Percentiles rank a stretch among this genome's conserved stretches.
Evolutionary conservation across 1,140 invertebrate genomes (phyloP).

Genomic region (Galleria mellonella): DNA sequence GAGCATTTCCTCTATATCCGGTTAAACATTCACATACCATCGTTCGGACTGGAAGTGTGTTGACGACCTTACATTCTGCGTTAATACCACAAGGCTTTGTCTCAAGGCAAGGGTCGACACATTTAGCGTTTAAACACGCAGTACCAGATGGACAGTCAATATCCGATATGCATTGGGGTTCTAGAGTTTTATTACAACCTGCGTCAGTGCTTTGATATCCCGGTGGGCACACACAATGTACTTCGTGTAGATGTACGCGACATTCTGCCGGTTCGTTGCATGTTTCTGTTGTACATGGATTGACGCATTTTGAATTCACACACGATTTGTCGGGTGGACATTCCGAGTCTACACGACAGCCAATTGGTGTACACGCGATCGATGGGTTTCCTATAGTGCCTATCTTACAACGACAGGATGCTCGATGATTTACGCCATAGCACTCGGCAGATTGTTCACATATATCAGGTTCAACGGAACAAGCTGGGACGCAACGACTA

Average conservation of each 20-base stretch:
- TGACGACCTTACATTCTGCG: constrained; percentile 85
- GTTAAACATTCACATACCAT: constrained; percentile 93
- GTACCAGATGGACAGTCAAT: constrained; percentile 87
- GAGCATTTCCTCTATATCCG: constrained; percentile 88
- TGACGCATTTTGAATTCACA: constrained; percentile 85
- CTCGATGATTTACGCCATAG: constrained; percentile 84
- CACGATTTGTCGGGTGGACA: constrained; percentile 86
- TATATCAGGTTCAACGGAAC: constrained; percentile 77
- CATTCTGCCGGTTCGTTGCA: constrained; percentile 84
- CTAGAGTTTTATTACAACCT: constrained; percentile 79
- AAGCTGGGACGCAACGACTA: constrained; percentile 85
- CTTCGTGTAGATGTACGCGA: constrained; percentile 83
- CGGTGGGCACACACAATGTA: constrained; percentile 86
- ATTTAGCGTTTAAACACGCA: constrained; percentile 87
- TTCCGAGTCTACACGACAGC: constrained; percentile 84
- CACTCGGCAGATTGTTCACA: constrained; percentile 86
- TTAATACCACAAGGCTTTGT: constrained; percentile 89
- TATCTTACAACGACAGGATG: constrained; percentile 86
- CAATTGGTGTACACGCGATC: constrained; percentile 82
- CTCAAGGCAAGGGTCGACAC: constrained; percentile 88
- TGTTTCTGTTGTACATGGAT: constrained; percentile 82
- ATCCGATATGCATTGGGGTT: constrained; percentile 82
- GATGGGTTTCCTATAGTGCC: constrained; percentile 89
- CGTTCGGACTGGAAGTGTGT: constrained; percentile 88
- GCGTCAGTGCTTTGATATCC: constrained; percentile 82